Conservation (phyloP, 2,113 vertebrate genomes). For the Burhinus oedicnemus region DNA sequence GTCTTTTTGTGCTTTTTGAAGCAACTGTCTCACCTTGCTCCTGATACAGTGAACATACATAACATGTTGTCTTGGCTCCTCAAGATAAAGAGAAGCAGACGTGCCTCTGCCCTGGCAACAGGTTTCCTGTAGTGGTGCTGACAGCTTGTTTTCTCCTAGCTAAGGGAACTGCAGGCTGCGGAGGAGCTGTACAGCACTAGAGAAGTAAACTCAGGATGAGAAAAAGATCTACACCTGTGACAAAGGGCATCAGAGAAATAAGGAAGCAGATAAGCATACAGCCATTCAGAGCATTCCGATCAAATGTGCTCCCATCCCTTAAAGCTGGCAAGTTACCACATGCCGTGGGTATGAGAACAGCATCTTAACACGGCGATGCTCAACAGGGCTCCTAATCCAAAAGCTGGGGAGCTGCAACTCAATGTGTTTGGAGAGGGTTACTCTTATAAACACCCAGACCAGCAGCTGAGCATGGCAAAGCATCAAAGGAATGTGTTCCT, state of each 20-base stretch:
- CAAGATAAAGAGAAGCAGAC: neutral
- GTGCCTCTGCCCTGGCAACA: neutral
- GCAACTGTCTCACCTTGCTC: neutral
- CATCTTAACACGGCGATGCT: neutral
- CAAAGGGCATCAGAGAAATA: neutral
- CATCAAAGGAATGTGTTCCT: neutral
- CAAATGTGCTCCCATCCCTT: neutral
- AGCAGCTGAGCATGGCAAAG: neutral
- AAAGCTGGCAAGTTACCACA: neutral
- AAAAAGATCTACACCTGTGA: neutral
- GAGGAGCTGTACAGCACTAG: neutral
- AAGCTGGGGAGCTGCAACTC: neutral
- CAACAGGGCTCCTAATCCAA: neutral
- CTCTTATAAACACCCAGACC: neutral
- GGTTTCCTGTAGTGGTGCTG: fast-evolving
- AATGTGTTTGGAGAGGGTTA: fast-evolving
- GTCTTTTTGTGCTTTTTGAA: neutral
- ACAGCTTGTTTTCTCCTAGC: neutral
- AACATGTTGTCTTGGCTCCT: neutral
- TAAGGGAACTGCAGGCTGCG: neutral
- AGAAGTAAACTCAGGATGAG: neutral
- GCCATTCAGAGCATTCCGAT: neutral
- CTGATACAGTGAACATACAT: neutral
- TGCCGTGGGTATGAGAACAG: fast-evolving
- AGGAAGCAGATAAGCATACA: neutral